Base-by-base conservation (phyloP, 2,797 vertebrate genomes). In the Acanthiza pusilla region DNA sequence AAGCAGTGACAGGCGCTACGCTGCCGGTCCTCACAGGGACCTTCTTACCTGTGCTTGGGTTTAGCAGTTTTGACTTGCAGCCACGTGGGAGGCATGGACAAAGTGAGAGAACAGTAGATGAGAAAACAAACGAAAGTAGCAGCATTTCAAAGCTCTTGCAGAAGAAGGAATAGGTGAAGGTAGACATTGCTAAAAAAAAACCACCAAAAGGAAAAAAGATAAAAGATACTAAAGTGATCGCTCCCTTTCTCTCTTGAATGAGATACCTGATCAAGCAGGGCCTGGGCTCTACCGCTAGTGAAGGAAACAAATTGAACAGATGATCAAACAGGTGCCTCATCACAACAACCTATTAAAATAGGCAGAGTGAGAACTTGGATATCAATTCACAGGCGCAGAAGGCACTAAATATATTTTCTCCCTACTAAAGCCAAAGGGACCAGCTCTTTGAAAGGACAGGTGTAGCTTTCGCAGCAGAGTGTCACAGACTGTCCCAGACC, bases 111-210 rank as follows among this genome's bases (percentile, higher is more conserved):
- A 54, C 72, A 92, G 47, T 68, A 93, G 75, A 57, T 48, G 45
- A 88, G 51, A 42, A 73, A 93, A 66, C 78, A 91, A 68, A 81
- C 20, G 50, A 57, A 74, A 82, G 43, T 9, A 82, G 43, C 54
- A 93, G 47, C 45, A 88, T 66, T 91, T 93, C 74, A 87, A 70
- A 75, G 78, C 63, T 61, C 38, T 66, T 23, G 21, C 29, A 90
- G 43, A 79, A 61, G 4, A 85, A 8, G 53, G 17, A 50, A 61
- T 16, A 74, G 47, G 32, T 71, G 45, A 88, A 88, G 11, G 5
- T 38, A 38, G 29, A 34, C 13, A 36, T 27, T 40, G 30, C 29
- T 3, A 6, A 22, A 53, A 63, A 7, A 10, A 25, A 20, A 32
- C n/a, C 25, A 20, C 43, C 15, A 10, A 4, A 16, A 29, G 16